Base-by-base conservation (phyloP, 2,797 vertebrate genomes). In the Scleropages formosus region DNA sequence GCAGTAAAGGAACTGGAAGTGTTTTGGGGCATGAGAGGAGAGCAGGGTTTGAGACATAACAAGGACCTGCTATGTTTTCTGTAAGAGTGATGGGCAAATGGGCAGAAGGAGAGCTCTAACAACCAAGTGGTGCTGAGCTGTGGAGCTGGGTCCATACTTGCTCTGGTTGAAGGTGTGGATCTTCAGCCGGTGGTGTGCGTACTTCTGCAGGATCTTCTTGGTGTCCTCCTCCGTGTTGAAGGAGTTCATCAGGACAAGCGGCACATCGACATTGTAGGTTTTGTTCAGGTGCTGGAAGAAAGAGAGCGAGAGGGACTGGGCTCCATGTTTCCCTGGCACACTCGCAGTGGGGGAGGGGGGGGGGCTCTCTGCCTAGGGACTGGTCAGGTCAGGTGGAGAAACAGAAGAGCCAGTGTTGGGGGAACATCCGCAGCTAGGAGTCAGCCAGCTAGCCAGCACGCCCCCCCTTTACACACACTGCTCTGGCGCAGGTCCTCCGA, bases 151-250 rank as follows among this genome's bases (percentile, higher is more conserved):
- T 15, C 16, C 75, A 69, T 92, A 95, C 94, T 94, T 95, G 95
- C 95, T 99, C 90, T 99, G 97, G 88, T 98, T 98, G 85, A 99
- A 99, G 75, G 96, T 98, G 84, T 98, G 93, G 71, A 99, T 99
- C 84, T 95, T 94, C 86, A 93, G 89, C 0, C 83, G 75, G 82
- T 91, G 96, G 81, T 98, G 96, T 69, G 92, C 93, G 82, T 99
- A 99, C 67, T 99, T 99, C 92, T 96, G 96, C 82, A 98, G 85
- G 77, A 93, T 93, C 83, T 93, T 93, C 75, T 87, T 92, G 0
- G 96, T 99, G 86, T 99, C 97, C 0, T 99, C 96, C 1, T 98
- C 94, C 0, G 97, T 99, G 88, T 98, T 93, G 85, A 93, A 92
- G 77, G 91, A 92, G 84, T 93, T 92, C 92, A 93, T 93, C 69